phyloP scores from a whole-genome alignment of 2,888 invertebrate genomes.

The Eurytoma adleriae region DNA sequence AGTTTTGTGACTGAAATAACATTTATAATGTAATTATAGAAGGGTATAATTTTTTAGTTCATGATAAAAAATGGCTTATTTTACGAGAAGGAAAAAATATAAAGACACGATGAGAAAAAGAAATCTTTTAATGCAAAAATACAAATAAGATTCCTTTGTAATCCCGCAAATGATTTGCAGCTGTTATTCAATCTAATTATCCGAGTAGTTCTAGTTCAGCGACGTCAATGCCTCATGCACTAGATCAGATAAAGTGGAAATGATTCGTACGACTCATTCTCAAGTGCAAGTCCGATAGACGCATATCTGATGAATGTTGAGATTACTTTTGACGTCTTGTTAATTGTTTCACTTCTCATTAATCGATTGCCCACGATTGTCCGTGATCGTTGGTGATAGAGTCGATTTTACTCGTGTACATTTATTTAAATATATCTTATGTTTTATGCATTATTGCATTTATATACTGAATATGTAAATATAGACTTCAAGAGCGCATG shows the following conservation, averaged over 20 bases:
- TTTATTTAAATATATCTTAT: too few relatives aligned
- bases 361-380: slow-evolving; percentile 1
- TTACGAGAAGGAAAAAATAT: too few relatives aligned
- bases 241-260: slow-evolving; percentile 44
- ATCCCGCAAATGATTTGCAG: not conserved
- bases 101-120: not conserved
- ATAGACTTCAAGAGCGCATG: too few relatives aligned
- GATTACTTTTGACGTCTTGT: slow-evolving; percentile 15
- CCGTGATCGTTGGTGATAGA: too few relatives aligned
- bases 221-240: slow-evolving; percentile 29
- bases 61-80: too few relatives aligned
- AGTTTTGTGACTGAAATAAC: too few relatives aligned
- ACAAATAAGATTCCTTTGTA: too few relatives aligned
- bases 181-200: slow-evolving; percentile 39
- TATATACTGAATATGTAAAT: too few relatives aligned
- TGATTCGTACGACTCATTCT: slow-evolving; percentile 24
- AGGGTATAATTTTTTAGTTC: too few relatives aligned
- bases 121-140: not conserved
- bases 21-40: too few relatives aligned
- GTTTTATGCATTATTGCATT: too few relatives aligned
- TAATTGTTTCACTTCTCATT: slow-evolving; percentile 32
- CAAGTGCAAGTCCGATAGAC: slow-evolving; percentile 29
- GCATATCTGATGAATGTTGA: slow-evolving; percentile 6
- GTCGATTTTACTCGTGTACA: too few relatives aligned
- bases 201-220: slow-evolving; percentile 7